Conservation (phyloP, 2,888 invertebrate genomes). For the Heliconius erato region DNA sequence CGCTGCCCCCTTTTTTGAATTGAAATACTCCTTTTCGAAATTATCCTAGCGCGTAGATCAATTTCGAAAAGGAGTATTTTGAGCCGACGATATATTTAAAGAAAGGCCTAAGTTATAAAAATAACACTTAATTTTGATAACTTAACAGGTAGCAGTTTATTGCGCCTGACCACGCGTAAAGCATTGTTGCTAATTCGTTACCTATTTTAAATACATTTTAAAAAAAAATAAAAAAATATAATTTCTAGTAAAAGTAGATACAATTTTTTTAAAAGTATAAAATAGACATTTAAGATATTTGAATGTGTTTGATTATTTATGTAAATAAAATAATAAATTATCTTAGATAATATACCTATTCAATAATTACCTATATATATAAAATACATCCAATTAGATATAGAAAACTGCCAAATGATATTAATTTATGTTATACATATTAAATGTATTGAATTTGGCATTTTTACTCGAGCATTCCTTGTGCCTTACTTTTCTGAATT, state of each 20-base stretch:
- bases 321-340: not conserved
- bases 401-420: constrained; percentile 34
- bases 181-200: constrained; percentile 17
- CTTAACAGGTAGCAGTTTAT: constrained; percentile 23
- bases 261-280: not conserved
- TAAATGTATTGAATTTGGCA: constrained; percentile 26
- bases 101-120: constrained; percentile 28
- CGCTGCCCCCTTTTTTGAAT: constrained; percentile 92
- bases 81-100: constrained; percentile 23
- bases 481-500: constrained; percentile 73
- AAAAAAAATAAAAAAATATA: not conserved
- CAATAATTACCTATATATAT: not conserved
- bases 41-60: constrained; percentile 74
- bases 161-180: constrained; percentile 28
- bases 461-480: constrained; percentile 75
- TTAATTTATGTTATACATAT: constrained; percentile 14
- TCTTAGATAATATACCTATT: constrained; percentile 3
- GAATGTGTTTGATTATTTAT: not conserved
- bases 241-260: not conserved
- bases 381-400: constrained; percentile 14
- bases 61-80: constrained; percentile 85
- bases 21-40: constrained; percentile 87
- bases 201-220: constrained; percentile 15
- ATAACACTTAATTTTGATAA: constrained; percentile 40
- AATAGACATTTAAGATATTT: not conserved